Evolutionary conservation across 2,797 vertebrate genomes (phyloP), one percentile per base, ranked within the genome.

Genomic region (Falco rusticolus): DNA sequence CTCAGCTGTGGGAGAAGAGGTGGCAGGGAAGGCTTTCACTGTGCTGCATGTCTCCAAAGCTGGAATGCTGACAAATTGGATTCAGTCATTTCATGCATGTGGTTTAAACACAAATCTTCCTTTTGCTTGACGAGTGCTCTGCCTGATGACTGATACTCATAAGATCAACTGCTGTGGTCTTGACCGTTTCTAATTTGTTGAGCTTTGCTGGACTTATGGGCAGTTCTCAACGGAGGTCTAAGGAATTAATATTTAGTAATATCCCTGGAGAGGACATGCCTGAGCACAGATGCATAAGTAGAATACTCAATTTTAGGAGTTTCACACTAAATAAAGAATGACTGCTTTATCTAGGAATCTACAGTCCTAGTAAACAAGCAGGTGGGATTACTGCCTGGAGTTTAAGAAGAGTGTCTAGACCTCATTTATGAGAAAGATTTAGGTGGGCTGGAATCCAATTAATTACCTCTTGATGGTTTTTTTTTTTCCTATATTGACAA

Each of bases 381-480:
- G 84, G 91, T 95, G 87, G 65, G 53, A 63, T 89, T 88, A 66
- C 57, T 86, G 69, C 57, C n/a, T 75, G 70, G 65, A 92, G 54
- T 87, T 87, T 60, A 75, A 71, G 22, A 87, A 22, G 83, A 95
- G 89, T 97, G 96, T 97, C 78, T 93, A 89, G 65, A 84, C 39
- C 11, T 89, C 57, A 50, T 95, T 95, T 95, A 89, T 84, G 20
- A 57, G 84, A 87, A 94, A 84, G 60, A 84, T 64, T 75, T 91
- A 90, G 53, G 10, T 81, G 54, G 77, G 5, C 17, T 75, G n/a
- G 13, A 89, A 60, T 87, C 16, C 41, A 18, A 31, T 71, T 56
- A 76, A 82, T 84, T 68, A 39, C 64, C 71, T 77, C 6, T 61
- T 45, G 4, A 39, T 69, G 84, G 79, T 29, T 20, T 15, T 80